These are phyloP conservation scores for Pycnonotus jocosus DNA, from an alignment of 2,113 vertebrate genomes.

Conservation along the genomic window DNA sequence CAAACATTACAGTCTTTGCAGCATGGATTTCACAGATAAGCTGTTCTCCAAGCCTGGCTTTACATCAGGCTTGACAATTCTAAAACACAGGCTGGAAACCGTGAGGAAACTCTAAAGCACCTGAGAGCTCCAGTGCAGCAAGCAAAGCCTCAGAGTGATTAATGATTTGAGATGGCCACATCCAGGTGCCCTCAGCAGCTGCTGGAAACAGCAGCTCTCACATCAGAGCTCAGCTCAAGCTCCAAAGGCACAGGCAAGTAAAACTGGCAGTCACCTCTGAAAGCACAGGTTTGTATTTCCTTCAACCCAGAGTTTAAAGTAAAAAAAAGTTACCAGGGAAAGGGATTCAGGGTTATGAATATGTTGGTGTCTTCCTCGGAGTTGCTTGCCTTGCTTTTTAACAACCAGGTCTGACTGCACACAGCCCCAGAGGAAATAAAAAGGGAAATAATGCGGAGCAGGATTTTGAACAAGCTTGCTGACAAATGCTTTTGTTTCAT, in stretches of 20 bases:
- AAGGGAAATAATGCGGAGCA: not conserved
- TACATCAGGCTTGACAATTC: not conserved
- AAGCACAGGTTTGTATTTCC: not conserved
- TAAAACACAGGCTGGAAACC: not conserved
- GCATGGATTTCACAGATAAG: not conserved
- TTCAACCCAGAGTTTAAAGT: not conserved
- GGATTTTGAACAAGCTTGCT: not conserved
- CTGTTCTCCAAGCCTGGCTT: not conserved
- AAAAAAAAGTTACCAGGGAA: not conserved
- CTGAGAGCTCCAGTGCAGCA: not conserved
- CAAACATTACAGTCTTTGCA: not conserved
- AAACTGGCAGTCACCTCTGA: not conserved
- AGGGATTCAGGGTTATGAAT: not conserved
- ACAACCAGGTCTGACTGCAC: not conserved
- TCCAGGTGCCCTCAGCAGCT: not conserved
- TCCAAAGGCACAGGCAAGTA: not conserved
- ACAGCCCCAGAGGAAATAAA: not conserved
- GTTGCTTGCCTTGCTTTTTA: not conserved
- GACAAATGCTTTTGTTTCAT: not conserved
- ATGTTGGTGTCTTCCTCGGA: not conserved
- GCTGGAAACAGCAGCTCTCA: not conserved
- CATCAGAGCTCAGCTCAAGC: not conserved
- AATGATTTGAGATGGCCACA: not conserved
- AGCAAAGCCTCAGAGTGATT: not conserved
- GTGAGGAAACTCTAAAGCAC: not conserved